Evolutionary conservation across 2,888 invertebrate species (phyloP), one percentile per base, ranked within the genome.

Genomic region (Oxytorus armatus): DNA sequence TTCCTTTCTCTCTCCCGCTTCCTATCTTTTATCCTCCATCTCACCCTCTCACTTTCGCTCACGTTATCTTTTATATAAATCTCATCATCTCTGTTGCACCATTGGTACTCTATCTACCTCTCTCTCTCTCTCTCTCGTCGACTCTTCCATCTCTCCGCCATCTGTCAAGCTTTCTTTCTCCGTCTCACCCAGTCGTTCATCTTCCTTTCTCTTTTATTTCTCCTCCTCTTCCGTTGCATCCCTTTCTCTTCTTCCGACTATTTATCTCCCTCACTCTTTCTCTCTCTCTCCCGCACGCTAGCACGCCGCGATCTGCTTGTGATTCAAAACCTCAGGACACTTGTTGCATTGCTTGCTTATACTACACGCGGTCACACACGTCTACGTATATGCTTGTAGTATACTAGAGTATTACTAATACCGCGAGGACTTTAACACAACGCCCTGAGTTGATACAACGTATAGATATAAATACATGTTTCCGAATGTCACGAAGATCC

Each of bases 271-370:
- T 76, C 74, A 55, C 77, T 76, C 59, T 23, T 76, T 70, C 79
- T 72, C 82, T 83, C 86, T 84, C 78, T 81, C 85, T 84, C 85
- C 84, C 85, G 84, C 84, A 82, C 83, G 78, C 85, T 85, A 51
- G 53, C 69, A 69, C 85, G 82, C 85, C 88, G 86, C 91, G 89
- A 91, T 91, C 91, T 91, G 90, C 91, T 92, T 92, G 91, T 91
- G 92, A 92, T 92, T 92, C 92, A 91, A 92, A 92, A 91, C 90
- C 91, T 92, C 90, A 90, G 91, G 91, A 91, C 91, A 92, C 92
- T 92, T 92, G 92, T 92, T 92, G 92, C 92, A 88, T 90, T 86
- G 87, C 88, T 86, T 86, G 88, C 90, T 90, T 89, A 89, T 87
- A 86, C 87, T 87, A 86, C 86, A 85, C 85, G 77, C 84, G 83